phyloP scores from a whole-genome alignment of 35 echinoderm and acorn worm species.

The Lytechinus variegatus region DNA sequence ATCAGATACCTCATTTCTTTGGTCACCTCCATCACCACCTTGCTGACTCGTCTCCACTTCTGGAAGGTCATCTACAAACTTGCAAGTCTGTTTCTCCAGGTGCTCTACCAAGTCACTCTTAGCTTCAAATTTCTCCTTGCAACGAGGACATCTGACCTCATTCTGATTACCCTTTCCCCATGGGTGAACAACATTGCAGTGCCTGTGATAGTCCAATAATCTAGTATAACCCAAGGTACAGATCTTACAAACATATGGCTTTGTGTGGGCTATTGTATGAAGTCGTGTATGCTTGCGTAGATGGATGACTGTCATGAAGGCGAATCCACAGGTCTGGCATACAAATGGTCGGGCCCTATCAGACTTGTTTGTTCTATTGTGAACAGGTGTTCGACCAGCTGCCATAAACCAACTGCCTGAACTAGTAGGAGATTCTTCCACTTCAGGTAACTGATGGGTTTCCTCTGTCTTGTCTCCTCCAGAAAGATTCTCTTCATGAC shows the following conservation, averaged over 20 bases:
- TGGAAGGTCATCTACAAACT: conserved; percentile 35
- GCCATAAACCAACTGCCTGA: not conserved
- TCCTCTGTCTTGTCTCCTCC: not conserved
- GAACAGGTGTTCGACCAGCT: conserved; percentile 18
- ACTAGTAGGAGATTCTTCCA: not conserved
- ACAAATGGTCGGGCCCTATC: conserved; percentile 15
- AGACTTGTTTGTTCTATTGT: conserved; percentile 35
- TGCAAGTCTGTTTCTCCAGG: conserved; percentile 28
- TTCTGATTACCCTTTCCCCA: conserved; percentile 28
- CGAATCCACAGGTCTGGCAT: conserved; percentile 40
- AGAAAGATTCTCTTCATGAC: not conserved
- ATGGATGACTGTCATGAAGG: conserved; percentile 49
- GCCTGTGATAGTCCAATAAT: conserved; percentile 36
- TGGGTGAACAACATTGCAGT: conserved; percentile 32
- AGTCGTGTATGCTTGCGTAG: conserved; percentile 31
- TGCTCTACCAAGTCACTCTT: conserved; percentile 33
- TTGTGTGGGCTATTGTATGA: not conserved
- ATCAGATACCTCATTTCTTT: not conserved
- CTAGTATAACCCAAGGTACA: conserved; percentile 11
- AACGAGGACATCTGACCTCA: conserved; percentile 9
- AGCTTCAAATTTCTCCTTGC: conserved; percentile 31
- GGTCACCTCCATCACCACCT: not conserved
- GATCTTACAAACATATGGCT: conserved; percentile 47
- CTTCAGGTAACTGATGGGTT: not conserved
- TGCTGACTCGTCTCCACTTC: not conserved